Evolutionary conservation across 2,888 invertebrate genomes (phyloP), one percentile per base, ranked within the genome.

Genomic region (Lasioglossum pauxillum): DNA sequence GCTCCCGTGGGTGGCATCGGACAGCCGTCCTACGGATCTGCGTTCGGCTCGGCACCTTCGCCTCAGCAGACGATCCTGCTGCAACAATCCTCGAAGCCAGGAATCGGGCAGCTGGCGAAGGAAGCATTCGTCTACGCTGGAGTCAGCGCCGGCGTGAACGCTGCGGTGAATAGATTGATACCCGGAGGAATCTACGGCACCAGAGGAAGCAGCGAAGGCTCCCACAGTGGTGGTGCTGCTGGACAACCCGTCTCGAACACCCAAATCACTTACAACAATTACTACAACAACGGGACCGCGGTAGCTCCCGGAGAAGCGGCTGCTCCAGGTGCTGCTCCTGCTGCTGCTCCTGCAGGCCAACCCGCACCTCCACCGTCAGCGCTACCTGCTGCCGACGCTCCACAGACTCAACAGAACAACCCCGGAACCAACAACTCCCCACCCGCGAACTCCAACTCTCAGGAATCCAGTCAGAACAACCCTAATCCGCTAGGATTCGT

Each of bases 51-150:
- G 64, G 92, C 92, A 23, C 93, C 92, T 41, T 89, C 88, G 0
- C 92, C 93, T 4, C 94, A 93, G 53, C 94, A 94, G 76, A 94
- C 95, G 2, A 88, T 95, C 5, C 80, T 94, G 1, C 27, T 94
- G 5, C 93, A 93, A 60, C 89, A 91, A 2, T 46, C 75, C 16
- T 89, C 90, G 75, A 91, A 92, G 41, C 95, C 95, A 19, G 95
- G 95, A 19, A 94, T 95, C 38, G 95, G 95, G 0, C 95, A 95
- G 83, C 85, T 95, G 8, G 95, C 95, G 7, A 95, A 95, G 86
- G 95, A 95, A 85, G 95, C 95, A 16, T 93, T 95, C 44, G 95
- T 95, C 0, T 95, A 88, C 27, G 94, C 95, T 27, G 95, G 94
- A 5, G 94, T 95, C 0, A 94, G 93, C 85, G 95, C 94, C 0